Evolutionary conservation across 2,113 vertebrate species (phyloP).

Genomic region (Nesoenas mayeri): DNA sequence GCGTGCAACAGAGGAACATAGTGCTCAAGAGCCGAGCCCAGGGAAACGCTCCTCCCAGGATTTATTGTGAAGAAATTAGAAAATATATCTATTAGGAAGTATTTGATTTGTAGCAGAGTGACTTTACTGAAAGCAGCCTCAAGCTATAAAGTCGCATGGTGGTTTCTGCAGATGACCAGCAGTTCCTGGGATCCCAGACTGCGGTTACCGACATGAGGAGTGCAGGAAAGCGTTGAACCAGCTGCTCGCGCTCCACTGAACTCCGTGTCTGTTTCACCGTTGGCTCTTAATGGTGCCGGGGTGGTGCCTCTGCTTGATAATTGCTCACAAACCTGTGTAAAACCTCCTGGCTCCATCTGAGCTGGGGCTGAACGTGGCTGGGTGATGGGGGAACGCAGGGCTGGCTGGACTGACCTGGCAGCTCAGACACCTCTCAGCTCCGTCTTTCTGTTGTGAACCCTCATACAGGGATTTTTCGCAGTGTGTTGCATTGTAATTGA

Average conservation of each 20-base stretch:
- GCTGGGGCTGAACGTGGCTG: background rate
- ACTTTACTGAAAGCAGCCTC: background rate
- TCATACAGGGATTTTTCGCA: background rate
- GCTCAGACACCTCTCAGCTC: background rate
- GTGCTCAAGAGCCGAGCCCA: background rate
- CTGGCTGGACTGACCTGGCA: background rate
- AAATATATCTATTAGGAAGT: background rate
- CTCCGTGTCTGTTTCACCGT: background rate
- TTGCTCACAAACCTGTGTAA: background rate
- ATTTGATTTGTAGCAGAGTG: background rate
- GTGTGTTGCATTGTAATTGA: background rate
- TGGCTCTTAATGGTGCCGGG: background rate
- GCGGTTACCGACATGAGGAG: background rate
- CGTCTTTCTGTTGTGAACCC: background rate
- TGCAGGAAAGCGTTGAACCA: too few relatives aligned
- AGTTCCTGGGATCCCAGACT: background rate
- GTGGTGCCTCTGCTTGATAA: background rate
- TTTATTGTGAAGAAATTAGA: background rate
- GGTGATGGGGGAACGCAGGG: background rate
- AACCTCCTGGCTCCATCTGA: background rate
- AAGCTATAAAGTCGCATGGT: rapidly evolving
- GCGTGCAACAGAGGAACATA: rapidly evolving
- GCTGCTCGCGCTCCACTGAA: background rate
- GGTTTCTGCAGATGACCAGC: background rate
- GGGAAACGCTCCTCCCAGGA: background rate